Evolutionary conservation across 2,113 vertebrate species (phyloP).

Genomic region (Nyctereutes procyonoides): DNA sequence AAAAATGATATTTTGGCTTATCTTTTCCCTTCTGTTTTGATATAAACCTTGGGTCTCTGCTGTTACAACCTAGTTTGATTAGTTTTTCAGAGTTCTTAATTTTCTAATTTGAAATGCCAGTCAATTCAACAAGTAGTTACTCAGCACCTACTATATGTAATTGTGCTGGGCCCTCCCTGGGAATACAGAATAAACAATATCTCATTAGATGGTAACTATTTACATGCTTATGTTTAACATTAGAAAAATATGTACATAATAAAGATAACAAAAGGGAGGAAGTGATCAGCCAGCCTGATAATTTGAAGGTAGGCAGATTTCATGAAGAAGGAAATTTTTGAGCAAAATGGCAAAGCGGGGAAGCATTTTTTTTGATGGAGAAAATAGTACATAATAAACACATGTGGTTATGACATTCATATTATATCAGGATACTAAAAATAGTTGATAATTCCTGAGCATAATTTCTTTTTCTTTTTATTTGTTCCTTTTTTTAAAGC

Average conservation of each 20-base stretch:
- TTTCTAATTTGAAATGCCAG: slow-evolving; percentile 23
- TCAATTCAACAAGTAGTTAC: background rate
- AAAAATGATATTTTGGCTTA: background rate
- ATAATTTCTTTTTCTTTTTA: background rate
- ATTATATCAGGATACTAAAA: background rate
- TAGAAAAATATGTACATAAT: background rate
- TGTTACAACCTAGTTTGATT: background rate
- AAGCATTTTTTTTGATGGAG: slow-evolving; percentile 27
- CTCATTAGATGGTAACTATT: background rate
- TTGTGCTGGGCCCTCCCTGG: background rate
- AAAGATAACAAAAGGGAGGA: background rate
- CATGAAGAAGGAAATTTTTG: background rate
- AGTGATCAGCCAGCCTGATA: background rate
- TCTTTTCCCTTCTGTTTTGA: background rate
- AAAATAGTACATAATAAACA: background rate
- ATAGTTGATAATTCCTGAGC: background rate
- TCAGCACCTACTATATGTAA: background rate
- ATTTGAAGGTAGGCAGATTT: background rate
- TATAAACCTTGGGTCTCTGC: background rate
- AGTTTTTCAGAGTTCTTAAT: background rate
- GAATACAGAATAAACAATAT: background rate
- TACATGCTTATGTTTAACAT: background rate
- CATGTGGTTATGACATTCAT: background rate
- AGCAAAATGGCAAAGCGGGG: background rate
- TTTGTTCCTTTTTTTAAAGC: background rate